These are phyloP conservation scores for Polyergus mexicanus DNA, from an alignment of 1,140 invertebrate species.

Conservation along the genomic window DNA sequence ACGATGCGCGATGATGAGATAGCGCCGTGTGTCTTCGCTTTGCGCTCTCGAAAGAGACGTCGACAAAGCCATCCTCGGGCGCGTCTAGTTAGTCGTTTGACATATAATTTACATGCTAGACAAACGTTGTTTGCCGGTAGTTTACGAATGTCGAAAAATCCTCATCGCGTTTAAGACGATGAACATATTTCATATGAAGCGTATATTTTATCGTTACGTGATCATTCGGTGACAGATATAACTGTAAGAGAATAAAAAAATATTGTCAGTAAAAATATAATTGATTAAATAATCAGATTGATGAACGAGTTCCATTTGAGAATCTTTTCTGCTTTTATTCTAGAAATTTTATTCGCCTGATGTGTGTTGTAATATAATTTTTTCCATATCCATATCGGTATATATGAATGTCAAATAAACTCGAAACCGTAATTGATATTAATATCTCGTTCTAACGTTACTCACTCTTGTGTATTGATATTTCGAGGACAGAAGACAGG, in stretches of 20 bases:
- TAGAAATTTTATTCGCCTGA: background rate
- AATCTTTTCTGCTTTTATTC: background rate
- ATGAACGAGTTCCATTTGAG: background rate
- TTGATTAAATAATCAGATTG: background rate
- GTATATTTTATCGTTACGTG: too few relatives aligned
- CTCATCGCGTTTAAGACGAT: background rate
- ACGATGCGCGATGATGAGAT: slow-evolving; percentile 62
- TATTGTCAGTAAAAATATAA: background rate
- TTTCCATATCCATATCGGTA: background rate
- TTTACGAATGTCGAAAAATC: background rate
- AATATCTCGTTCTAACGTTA: background rate
- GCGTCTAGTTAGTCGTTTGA: slow-evolving; percentile 64
- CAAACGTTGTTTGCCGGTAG: background rate
- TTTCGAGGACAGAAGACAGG: slow-evolving; percentile 36
- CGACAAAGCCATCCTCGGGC: slow-evolving; percentile 1
- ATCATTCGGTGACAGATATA: too few relatives aligned
- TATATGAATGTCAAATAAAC: background rate
- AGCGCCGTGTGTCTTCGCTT: slow-evolving; percentile 19
- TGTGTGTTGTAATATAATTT: background rate
- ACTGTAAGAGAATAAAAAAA: too few relatives aligned
- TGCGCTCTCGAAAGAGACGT: slow-evolving; percentile 13
- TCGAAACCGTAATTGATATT: background rate
- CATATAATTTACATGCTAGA: slow-evolving; percentile 40
- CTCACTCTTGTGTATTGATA: background rate
- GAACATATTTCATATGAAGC: too few relatives aligned